Evolutionary conservation across 2,113 vertebrate genomes (phyloP).

Genomic region (Phocoena sinus): DNA sequence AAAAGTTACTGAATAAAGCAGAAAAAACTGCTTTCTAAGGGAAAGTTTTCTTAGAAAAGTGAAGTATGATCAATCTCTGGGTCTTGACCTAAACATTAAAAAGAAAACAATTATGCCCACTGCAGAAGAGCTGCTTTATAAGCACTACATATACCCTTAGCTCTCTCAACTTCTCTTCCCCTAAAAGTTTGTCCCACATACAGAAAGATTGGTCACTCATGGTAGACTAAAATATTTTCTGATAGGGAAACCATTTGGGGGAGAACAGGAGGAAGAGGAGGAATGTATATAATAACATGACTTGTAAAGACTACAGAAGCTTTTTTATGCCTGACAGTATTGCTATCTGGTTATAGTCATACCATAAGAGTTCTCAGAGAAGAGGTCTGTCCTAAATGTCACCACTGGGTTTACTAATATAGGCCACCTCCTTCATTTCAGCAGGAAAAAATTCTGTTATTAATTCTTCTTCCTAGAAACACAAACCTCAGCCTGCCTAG

Average conservation of each 20-base stretch:
- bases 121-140: background rate
- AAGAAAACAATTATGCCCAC: background rate
- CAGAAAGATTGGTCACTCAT: background rate
- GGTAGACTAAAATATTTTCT: background rate
- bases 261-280: background rate
- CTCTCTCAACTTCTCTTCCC: background rate
- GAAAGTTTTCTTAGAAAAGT: constrained; percentile 52
- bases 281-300: background rate
- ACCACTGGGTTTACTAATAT: background rate
- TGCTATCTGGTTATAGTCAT: background rate
- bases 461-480: constrained; percentile 43
- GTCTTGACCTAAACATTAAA: constrained; percentile 51
- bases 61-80: constrained; percentile 41
- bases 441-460: constrained; percentile 18
- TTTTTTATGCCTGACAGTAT: background rate
- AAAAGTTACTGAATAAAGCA: constrained; percentile 51
- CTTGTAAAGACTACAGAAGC: background rate
- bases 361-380: background rate
- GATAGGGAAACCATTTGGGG: background rate
- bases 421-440: background rate
- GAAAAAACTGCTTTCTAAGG: constrained; percentile 31
- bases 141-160: background rate
- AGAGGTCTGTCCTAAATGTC: background rate
- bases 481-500: background rate
- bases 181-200: background rate